Evolutionary conservation across 2,113 vertebrate genomes (phyloP), one percentile per base, ranked within the genome.

Genomic region (Axis porcinus): DNA sequence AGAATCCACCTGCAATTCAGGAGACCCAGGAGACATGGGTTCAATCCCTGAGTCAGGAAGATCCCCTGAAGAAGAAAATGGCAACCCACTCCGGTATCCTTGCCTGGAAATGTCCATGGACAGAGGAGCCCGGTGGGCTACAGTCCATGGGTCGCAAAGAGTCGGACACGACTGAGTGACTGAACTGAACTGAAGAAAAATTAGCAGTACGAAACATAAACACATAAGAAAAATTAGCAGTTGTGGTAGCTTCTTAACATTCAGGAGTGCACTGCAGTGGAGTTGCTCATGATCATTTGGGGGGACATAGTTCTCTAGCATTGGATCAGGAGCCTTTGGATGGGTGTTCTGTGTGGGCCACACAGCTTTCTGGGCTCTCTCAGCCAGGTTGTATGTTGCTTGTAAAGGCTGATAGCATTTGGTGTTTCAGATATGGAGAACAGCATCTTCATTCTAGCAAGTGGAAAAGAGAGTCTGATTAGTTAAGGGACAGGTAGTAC

Each of bases 131-230:
- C 0, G 0, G 67, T 0, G 11, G 67, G 19, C n/a, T 74, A 6
- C 21, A 74, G 67, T 74, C n/a, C 67, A 40, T 23, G n/a, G 67
- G n/a, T 74, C 1, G 5, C 67, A 74, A 70, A 70, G 67, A 74
- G n/a, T 74, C 0, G 2, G 67, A 74, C 10, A 74, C 1, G 10
- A 25, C 36, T 40, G 36, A 74, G 67, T 0, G 19, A 70, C n/a
- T 70, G n/a, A 70, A 36, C n/a, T 70, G 64, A 36, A 70, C 67
- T 70, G 67, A 70, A 70, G n/a, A 23, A 40, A 70, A 70, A 74
- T 25, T 13, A 40, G 23, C 67, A 40, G 67, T 23, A 25, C 67
- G 25, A 74, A 40, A 40, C 67, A 74, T 74, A 74, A 74, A 40
- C 21, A 40, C n/a, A 40, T 23, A 13, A 36, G 19, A 40, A 74